Conservation (phyloP, 2,888 invertebrate species). For the Folsomia manolachei region DNA sequence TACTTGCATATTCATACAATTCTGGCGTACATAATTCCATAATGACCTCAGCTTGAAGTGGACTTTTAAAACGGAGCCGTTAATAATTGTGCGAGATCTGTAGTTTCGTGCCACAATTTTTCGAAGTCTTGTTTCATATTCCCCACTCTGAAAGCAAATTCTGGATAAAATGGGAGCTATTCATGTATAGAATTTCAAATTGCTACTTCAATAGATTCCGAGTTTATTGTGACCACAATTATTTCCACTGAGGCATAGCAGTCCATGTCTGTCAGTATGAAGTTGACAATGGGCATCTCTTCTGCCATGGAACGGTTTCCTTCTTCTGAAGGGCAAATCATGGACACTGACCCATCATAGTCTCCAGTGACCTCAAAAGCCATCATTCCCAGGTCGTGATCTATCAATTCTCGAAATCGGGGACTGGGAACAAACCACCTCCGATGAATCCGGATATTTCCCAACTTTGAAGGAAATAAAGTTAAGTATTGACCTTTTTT, state of each 20-base stretch:
- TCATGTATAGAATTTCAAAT: not conserved
- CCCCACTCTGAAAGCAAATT: not conserved
- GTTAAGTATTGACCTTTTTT: no score
- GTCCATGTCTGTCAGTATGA: conserved; percentile 29
- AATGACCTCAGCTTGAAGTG: not conserved
- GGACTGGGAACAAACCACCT: not conserved
- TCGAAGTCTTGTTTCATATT: not conserved
- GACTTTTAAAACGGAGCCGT: not conserved
- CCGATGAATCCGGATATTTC: not conserved
- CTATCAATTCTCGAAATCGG: conserved; percentile 27
- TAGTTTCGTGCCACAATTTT: not conserved
- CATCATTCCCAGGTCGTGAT: conserved; percentile 26
- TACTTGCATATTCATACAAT: not conserved
- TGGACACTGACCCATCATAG: conserved; percentile 31
- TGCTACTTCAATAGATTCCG: not conserved
- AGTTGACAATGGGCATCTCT: conserved; percentile 24
- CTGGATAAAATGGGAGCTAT: not conserved
- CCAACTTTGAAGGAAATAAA: no score
- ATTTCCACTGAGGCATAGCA: conserved; percentile 33
- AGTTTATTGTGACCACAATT: conserved; percentile 12
- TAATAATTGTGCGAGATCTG: not conserved
- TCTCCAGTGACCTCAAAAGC: conserved; percentile 28
- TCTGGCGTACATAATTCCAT: not conserved
- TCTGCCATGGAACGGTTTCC: conserved; percentile 15
- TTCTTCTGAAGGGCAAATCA: conserved; percentile 28